Conservation (phyloP, 2,888 invertebrate species). For the Chrysomela aeneicollis region DNA sequence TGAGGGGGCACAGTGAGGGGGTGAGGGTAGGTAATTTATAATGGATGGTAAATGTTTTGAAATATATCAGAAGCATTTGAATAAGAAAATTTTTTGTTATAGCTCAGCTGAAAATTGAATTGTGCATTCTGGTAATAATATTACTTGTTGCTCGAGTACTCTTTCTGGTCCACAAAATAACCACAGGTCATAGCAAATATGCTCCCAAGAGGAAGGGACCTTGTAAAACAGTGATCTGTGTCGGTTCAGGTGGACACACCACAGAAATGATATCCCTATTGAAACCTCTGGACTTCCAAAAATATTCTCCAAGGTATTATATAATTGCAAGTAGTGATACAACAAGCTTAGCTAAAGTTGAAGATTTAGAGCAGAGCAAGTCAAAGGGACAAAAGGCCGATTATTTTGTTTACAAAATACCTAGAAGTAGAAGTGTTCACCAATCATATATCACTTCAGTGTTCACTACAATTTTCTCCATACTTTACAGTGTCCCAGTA, state of each 20-base stretch:
- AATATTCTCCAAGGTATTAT: constrained; percentile 79
- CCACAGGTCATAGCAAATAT: constrained; percentile 54
- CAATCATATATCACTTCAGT: constrained; percentile 85
- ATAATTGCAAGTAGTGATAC: constrained; percentile 80
- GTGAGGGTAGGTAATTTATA: too few relatives aligned
- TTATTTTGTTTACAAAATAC: constrained; percentile 70
- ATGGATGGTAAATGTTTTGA: constrained; percentile 24
- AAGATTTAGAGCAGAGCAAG: constrained; percentile 61
- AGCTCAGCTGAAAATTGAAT: constrained; percentile 47
- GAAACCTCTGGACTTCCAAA: constrained; percentile 67
- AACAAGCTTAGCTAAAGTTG: constrained; percentile 76
- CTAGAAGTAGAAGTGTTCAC: constrained; percentile 85
- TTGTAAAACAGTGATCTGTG: constrained; percentile 68
- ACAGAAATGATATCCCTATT: constrained; percentile 88
- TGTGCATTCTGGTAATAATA: constrained; percentile 47
- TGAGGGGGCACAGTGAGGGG: too few relatives aligned
- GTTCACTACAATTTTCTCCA: constrained; percentile 78
- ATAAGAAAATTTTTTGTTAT: constrained; percentile 31
- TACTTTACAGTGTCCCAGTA: constrained; percentile 73
- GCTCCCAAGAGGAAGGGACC: constrained; percentile 47
- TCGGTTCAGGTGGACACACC: constrained; percentile 92
- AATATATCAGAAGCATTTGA: neutral
- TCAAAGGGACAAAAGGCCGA: constrained; percentile 47
- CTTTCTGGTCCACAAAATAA: constrained; percentile 57
- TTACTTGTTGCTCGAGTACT: constrained; percentile 53